Percentiles rank a stretch among this genome's conserved stretches.
phyloP scores from a whole-genome alignment of 2,113 vertebrate species.

The Anseranas semipalmata region DNA sequence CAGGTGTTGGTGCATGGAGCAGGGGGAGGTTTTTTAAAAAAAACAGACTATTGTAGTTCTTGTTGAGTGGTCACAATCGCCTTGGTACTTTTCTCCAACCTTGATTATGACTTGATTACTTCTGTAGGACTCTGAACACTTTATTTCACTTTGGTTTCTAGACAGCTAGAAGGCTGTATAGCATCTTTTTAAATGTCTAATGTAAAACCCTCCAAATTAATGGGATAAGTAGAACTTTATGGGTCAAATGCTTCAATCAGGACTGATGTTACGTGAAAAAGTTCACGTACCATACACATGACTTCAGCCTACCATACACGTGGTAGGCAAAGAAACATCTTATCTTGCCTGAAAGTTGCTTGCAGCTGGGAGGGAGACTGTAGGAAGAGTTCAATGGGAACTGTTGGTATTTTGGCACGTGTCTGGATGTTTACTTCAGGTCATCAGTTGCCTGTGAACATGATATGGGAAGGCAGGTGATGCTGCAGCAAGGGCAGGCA shows the following conservation, averaged over 20 bases:
- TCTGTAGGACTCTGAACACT: neutral
- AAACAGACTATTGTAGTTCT: neutral
- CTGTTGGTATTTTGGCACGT: neutral
- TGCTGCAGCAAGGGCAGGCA: neutral
- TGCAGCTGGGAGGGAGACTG: neutral
- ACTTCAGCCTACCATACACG: fast-evolving
- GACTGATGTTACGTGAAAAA: neutral
- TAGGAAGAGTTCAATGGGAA: neutral
- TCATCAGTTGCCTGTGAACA: neutral
- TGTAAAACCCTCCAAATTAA: neutral
- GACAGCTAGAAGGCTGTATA: neutral
- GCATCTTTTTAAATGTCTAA: neutral
- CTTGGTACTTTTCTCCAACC: neutral
- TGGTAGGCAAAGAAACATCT: neutral
- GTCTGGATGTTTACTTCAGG: neutral
- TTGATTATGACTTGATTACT: neutral
- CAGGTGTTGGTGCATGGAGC: neutral
- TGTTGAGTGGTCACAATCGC: neutral
- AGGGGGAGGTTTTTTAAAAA: neutral
- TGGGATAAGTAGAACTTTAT: neutral
- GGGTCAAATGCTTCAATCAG: neutral
- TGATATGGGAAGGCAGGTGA: neutral
- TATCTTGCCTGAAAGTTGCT: neutral
- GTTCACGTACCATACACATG: fast-evolving
- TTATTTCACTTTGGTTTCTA: neutral